Percentiles rank a stretch among this genome's conserved stretches.
These are phyloP conservation scores for Crocodylus rhombifer DNA, from an alignment of 2,797 vertebrate genomes.

Conservation along the genomic window DNA sequence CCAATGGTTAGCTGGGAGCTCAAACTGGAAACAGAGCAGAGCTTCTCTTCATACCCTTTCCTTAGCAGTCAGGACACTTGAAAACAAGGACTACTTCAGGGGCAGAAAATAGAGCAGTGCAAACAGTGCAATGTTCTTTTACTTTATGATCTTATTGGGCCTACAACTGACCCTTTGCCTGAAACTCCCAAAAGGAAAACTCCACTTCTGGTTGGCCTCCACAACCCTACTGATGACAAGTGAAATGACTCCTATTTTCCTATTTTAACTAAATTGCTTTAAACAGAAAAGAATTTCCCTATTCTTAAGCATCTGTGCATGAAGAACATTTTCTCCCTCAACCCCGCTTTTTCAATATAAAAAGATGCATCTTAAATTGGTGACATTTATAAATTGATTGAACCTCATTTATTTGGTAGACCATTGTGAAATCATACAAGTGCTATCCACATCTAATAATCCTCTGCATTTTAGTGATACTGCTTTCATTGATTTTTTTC, in stretches of 20 bases:
- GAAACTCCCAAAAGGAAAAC: neutral
- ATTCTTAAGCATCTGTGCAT: neutral
- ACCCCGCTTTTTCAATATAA: neutral
- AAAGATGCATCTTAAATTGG: neutral
- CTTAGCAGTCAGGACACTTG: too few species aligned
- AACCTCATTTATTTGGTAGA: neutral
- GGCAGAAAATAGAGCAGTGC: too few species aligned
- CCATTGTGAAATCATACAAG: neutral
- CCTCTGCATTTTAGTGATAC: neutral
- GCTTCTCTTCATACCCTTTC: too few species aligned
- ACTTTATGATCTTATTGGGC: too few species aligned
- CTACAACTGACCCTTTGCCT: too few species aligned
- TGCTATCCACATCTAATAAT: neutral
- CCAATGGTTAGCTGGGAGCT: neutral
- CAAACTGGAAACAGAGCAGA: neutral
- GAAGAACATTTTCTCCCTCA: neutral
- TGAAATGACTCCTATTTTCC: too few species aligned
- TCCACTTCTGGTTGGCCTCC: neutral
- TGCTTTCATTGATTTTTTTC: conserved; percentile 10
- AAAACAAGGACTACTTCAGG: too few species aligned
- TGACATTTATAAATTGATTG: neutral
- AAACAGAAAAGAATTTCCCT: neutral
- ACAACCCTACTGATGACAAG: neutral
- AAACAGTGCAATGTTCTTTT: too few species aligned
- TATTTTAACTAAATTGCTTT: neutral